Evolutionary conservation across 2,113 vertebrate species (phyloP), one percentile per base, ranked within the genome.

Genomic region (Notothenia rossii): DNA sequence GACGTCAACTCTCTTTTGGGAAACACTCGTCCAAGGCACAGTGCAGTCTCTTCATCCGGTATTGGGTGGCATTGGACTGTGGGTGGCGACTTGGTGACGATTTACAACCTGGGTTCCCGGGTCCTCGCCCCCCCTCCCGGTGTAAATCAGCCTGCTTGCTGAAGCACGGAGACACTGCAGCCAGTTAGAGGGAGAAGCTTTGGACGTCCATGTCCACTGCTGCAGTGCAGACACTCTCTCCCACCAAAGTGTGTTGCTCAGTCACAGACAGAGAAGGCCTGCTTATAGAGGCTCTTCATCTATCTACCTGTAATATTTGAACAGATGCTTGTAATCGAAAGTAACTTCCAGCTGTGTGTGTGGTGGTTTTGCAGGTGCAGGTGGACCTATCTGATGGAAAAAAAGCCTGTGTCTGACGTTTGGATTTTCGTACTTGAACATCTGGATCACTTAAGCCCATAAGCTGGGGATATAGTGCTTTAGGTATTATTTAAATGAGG

Each of bases 171-270:
- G 33, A 55, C 79, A 63, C 73, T 77, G 90, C 89, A 77, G 88
- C 83, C 82, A 64, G 79, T 76, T 62, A 40, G 66, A 79, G 72
- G 36, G 72, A 86, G 82, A 89, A 59, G 54, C 88, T 89, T 20
- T 77, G 83, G 82, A 80, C 80, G 84, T 88, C 77, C 81, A 63
- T 58, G 83, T 90, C 82, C 77, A 79, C 75, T 92, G 89, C 91
- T 94, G 93, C 93, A 94, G 87, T 91, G 89, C 91, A 92, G 91
- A 85, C 81, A 77, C 68, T 82, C 82, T 79, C 75, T 75, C 69
- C 45, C 67, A 75, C 77, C 72, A 77, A 79, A 77, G 25, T 5
- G 74, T 74, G 85, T 45, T 76, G 66, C 77, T 86, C 81, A 76
- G 80, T 59, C 77, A 66, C 83, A 92, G 82, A 81, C 87, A 68